phyloP scores from a whole-genome alignment of 2,888 invertebrate genomes.

The Lacanobia wlatinum region DNA sequence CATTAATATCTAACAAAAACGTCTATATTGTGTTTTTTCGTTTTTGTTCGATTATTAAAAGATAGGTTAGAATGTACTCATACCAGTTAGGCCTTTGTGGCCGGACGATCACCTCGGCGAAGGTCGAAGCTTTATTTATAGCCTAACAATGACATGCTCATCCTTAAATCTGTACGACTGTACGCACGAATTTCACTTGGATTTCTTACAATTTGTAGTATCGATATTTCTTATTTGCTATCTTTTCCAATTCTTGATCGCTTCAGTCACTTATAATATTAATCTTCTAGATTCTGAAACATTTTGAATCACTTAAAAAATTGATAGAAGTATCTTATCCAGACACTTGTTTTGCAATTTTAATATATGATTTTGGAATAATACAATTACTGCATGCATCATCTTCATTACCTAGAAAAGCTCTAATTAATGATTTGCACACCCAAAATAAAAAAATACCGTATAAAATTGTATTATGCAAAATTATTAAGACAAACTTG shows the following conservation, averaged over 20 bases:
- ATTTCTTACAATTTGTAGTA: conserved; percentile 12
- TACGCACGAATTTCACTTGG: conserved; percentile 44
- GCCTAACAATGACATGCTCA: conserved; percentile 63
- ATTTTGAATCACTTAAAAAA: not conserved
- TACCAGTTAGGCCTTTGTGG: conserved; percentile 71
- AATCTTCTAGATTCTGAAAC: not conserved
- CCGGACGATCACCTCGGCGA: conserved; percentile 79
- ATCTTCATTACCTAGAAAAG: no score
- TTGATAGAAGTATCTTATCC: no score
- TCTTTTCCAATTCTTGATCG: conserved; percentile 1
- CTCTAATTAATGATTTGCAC: not conserved
- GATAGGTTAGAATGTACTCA: conserved; percentile 54
- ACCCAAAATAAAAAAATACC: not conserved
- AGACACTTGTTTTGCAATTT: not conserved
- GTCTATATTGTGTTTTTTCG: conserved; percentile 31
- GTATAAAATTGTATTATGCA: not conserved
- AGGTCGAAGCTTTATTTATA: conserved; percentile 73
- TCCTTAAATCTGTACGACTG: conserved; percentile 66
- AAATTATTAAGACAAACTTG: not conserved
- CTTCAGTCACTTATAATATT: not conserved
- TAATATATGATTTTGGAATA: not conserved
- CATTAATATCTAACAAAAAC: conserved; percentile 33
- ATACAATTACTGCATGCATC: not conserved
- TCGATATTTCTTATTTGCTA: not conserved
- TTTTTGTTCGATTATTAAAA: conserved; percentile 56